Evolutionary conservation across 2,797 vertebrate genomes (phyloP).

Genomic region (Ptychobarbus kaznakovi): DNA sequence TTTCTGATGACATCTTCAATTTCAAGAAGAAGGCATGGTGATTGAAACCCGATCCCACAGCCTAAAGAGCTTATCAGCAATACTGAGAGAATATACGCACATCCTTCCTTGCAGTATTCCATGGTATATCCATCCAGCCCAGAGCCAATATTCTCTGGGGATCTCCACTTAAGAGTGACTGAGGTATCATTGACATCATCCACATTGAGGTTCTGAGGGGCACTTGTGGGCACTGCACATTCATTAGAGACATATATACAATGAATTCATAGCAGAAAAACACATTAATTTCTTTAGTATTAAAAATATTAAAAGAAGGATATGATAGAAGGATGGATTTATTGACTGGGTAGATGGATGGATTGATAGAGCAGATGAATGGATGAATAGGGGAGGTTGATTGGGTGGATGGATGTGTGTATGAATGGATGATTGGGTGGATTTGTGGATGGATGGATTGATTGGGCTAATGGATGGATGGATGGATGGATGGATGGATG

Average conservation of each 20-base stretch:
- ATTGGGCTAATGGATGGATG: neutral
- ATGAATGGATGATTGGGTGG: neutral
- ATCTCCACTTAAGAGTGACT: conserved; percentile 86
- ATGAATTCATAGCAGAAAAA: neutral
- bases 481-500: neutral
- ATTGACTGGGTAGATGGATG: neutral
- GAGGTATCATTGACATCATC: conserved; percentile 86
- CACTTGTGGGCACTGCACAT: conserved; percentile 82
- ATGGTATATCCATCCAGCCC: conserved; percentile 88
- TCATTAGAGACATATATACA: neutral
- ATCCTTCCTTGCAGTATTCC: conserved; percentile 89
- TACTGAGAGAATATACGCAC: conserved; percentile 70
- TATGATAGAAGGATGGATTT: neutral
- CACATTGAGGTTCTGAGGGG: conserved; percentile 80
- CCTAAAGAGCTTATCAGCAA: conserved; percentile 39
- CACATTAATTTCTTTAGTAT: neutral
- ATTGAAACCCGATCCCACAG: conserved; percentile 25
- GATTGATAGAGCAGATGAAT: neutral
- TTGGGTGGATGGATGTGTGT: neutral
- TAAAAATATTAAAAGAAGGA: neutral
- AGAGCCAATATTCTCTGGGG: conserved; percentile 80
- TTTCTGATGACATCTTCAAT: conserved; percentile 43
- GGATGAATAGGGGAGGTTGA: neutral
- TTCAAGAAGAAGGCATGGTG: conserved; percentile 35
- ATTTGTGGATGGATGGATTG: neutral